Evolutionary conservation across 2,113 vertebrate genomes (phyloP).

Genomic region (Colaptes auratus): DNA sequence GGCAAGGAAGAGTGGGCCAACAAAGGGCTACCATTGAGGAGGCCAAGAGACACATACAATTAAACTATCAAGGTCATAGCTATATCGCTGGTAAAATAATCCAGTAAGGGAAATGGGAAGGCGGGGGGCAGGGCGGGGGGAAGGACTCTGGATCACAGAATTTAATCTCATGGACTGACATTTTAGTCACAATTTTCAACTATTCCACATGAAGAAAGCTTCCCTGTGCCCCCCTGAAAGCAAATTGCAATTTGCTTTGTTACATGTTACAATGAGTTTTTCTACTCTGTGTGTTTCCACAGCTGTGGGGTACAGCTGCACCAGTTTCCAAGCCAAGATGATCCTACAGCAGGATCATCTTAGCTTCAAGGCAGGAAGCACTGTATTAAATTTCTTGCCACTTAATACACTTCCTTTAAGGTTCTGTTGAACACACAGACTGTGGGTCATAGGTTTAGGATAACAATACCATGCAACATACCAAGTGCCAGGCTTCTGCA

Average conservation of each 20-base stretch:
- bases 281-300: not conserved
- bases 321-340: not conserved
- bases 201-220: not conserved
- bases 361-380: not conserved
- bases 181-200: not conserved
- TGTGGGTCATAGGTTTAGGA: not conserved
- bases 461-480: not conserved
- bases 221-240: not conserved
- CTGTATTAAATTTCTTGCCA: not conserved
- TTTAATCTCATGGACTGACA: not conserved
- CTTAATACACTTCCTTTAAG: not conserved
- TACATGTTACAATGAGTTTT: not conserved
- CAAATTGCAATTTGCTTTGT: not conserved
- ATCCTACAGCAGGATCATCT: not conserved
- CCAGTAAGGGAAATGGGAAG: not conserved
- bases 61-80: conserved; percentile 13
- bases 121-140: no score
- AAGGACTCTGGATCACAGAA: not conserved
- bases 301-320: not conserved
- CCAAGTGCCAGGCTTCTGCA: not conserved
- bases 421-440: not conserved
- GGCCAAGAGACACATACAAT: conserved; percentile 15
- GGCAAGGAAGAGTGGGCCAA: not conserved
- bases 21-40: conserved; percentile 14
- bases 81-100: conserved; percentile 28